Evolutionary conservation across 2,888 invertebrate genomes (phyloP), one percentile per base, ranked within the genome.

Genomic region (Drosophila buzzatii): DNA sequence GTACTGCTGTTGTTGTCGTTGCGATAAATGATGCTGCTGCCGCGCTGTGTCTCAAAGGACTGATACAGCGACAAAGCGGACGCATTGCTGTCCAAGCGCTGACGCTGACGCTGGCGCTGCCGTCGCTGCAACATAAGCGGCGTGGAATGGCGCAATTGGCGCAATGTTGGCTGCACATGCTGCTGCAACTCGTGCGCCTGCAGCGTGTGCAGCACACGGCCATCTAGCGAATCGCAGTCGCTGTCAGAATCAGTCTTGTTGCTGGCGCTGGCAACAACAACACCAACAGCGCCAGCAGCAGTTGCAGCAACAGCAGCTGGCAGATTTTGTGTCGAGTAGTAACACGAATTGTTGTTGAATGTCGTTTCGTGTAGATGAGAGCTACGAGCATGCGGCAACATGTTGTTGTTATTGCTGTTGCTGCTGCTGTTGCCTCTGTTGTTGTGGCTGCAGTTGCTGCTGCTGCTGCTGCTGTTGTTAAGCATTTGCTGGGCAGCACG

Each of bases 91-190:
- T 33, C 41, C 51, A 82, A 56, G 62, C 73, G 90, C 35, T 69
- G 82, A 18, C 77, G 88, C 56, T 74, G 81, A 16, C 70, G 79
- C 55, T 53, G 60, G 39, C 71, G 70, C 20, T 53, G 60, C 39
- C 71, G 70, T 18, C 75, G 87, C 51, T 81, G 84, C 62, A 45
- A n/a, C 58, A 90, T 64, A 16, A 86, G 76, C 33, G 91, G 91
- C 45, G 92, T 91, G 4, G 91, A 91, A 56, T 92, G 92, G 1
- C 92, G 91, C 79, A 90, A 82, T 56, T 84, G 85, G 37, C 90
- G 80, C 55, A 78, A 88, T 84, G 61, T 86, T 79, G 78, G 75
- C 70, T 81, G 80, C 62, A 69, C 71, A 62, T 84, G 84, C n/a
- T 81, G 86, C 66, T 85, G 81, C 64, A 81, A 35, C 52, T 85